Evolutionary conservation across 2,797 vertebrate genomes (phyloP), one percentile per base, ranked within the genome.

Genomic region (Echeneis naucrates): DNA sequence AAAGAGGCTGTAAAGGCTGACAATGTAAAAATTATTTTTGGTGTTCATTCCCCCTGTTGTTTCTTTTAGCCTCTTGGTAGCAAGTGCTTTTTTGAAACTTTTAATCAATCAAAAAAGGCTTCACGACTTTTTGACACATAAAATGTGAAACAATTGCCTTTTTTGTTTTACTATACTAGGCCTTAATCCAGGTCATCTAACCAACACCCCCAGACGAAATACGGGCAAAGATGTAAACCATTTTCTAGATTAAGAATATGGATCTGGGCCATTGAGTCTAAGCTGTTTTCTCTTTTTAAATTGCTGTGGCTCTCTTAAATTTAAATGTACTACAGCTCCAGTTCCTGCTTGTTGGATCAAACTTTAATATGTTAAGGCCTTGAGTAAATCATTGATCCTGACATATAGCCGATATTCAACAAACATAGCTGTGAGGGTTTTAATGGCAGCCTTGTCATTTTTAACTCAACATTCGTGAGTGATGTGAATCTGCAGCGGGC

Each of bases 401-500:
- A 59, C n/a, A 32, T 27, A 21, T 23, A 45, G 47, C 27, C 60
- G 58, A 44, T 79, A 71, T 76, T 45, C 65, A 71, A 54, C 54
- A 68, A 58, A 76, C 48, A 24, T 48, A 30, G 51, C 77, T 48
- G 21, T 26, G 32, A 79, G 54, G 53, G 23, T 56, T 78, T 71
- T 56, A 85, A 74, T 52, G 33, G 11, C 42, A 47, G 35, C 21
- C 33, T 33, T 83, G 83, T 80, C 80, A 67, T 75, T 81, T 81
- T 62, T 66, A 84, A 80, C 75, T 76, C 60, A 37, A 45, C 70
- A 40, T 48, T 61, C 51, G 60, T 74, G 79, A 84, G 63, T 72
- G 77, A 84, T 87, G 81, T 81, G 77, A 55, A 54, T 83, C 59
- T 71, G 58, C 81, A 69, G 82, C 76, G 73, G 63, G 63, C 68